Evolutionary conservation across 2,888 invertebrate genomes (phyloP).

Genomic region (Aspidiotus destructor): DNA sequence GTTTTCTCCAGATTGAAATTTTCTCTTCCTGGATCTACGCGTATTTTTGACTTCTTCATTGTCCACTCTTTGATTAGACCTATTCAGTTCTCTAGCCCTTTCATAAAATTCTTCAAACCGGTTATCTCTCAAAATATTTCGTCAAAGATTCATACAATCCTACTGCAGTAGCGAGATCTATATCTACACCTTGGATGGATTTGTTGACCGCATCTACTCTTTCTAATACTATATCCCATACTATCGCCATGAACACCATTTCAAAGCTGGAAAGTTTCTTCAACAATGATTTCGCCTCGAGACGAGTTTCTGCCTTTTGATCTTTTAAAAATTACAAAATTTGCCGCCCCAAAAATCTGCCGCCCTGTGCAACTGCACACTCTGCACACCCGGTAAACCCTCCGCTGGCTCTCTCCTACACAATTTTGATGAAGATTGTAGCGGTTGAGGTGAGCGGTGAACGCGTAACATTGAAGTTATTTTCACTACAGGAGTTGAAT

Average conservation of each 20-base stretch:
- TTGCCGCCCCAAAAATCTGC: too few relatives aligned
- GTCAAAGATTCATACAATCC: slow-evolving; percentile 6
- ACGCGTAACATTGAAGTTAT: too few relatives aligned
- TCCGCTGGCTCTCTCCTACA: too few relatives aligned
- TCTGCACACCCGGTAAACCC: too few relatives aligned
- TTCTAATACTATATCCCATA: slow-evolving; percentile 20
- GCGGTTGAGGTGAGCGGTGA: too few relatives aligned
- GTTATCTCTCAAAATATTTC: slow-evolving; percentile 11
- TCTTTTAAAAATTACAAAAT: too few relatives aligned
- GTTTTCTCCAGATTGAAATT: slow-evolving; percentile 15
- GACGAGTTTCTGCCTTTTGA: slow-evolving; percentile 8
- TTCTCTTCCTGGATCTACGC: too few relatives aligned
- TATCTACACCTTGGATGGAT: slow-evolving; percentile 18
- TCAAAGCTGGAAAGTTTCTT: slow-evolving; percentile 6
- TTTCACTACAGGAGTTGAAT: too few relatives aligned
- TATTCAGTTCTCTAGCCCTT: slow-evolving; percentile 8
- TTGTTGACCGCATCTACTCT: slow-evolving; percentile 18
- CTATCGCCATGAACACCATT: slow-evolving; percentile 12
- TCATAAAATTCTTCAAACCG: too few relatives aligned
- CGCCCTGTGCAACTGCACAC: too few relatives aligned
- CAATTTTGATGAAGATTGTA: too few relatives aligned
- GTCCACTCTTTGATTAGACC: slow-evolving; percentile 1
- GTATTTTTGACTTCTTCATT: slow-evolving; percentile 19
- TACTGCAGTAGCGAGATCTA: slow-evolving; percentile 13
- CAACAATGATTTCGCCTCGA: slow-evolving; percentile 14